A percentile compares a stretch with the other conserved stretches of the same genome.
Conservation (phyloP, 1,140 invertebrate species). For the Cyrtorhinus lividipennis region DNA sequence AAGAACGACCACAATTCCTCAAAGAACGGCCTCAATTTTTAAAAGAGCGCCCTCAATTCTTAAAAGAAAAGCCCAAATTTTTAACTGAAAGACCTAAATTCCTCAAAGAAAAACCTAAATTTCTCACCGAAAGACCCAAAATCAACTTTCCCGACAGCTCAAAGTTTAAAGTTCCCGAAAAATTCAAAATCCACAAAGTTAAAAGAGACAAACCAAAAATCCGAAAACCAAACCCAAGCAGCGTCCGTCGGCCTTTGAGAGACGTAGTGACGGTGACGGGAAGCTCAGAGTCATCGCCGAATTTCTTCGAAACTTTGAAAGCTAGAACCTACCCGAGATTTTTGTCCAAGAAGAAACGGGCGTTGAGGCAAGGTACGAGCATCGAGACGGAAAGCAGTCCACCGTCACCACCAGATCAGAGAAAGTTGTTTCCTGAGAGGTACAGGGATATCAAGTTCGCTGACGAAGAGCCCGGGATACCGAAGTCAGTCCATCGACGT, state of each 20-base stretch:
- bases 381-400: conserved; percentile 20
- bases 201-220: conserved; percentile 30
- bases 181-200: conserved; percentile 23
- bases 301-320: conserved; percentile 45
- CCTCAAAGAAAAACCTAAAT: conserved; percentile 33
- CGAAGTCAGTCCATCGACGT: conserved; percentile 19
- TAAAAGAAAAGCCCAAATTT: conserved; percentile 31
- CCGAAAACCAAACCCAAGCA: conserved; percentile 30
- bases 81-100: conserved; percentile 38
- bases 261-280: conserved; percentile 16
- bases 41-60: conserved; percentile 36
- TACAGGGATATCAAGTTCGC: conserved; percentile 24
- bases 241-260: conserved; percentile 23
- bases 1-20: conserved; percentile 34
- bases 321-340: conserved; percentile 59
- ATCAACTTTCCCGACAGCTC: conserved; percentile 43
- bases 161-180: conserved; percentile 43
- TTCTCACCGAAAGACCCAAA: conserved; percentile 27
- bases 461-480: conserved; percentile 20
- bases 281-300: conserved; percentile 28
- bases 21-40: conserved; percentile 33
- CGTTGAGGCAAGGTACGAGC: conserved; percentile 10
- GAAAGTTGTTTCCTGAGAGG: conserved; percentile 18
- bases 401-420: conserved; percentile 14
- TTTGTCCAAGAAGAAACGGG: conserved; percentile 44